Conservation (phyloP, 2,113 vertebrate genomes). For the Abramis brama region DNA sequence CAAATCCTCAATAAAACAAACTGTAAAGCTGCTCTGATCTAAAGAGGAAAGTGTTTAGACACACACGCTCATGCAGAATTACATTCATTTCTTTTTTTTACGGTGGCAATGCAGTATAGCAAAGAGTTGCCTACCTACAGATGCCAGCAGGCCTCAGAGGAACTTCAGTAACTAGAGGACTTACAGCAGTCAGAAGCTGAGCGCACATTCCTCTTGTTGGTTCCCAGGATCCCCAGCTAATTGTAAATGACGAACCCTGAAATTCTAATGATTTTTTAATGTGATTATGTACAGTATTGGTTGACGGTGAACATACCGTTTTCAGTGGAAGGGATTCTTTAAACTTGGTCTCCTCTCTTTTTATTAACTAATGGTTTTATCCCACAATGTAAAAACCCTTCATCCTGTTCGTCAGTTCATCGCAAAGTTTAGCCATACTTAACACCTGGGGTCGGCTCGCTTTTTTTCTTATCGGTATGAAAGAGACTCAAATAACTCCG, state of each 20-base stretch:
- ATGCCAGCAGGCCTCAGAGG: neutral
- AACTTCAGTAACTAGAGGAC: conserved; percentile 12
- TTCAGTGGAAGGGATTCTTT: neutral
- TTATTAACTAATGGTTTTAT: neutral
- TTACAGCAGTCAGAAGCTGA: neutral
- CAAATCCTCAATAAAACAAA: conserved; percentile 30
- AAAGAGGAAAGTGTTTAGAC: neutral
- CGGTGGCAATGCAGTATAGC: neutral
- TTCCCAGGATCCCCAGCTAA: neutral
- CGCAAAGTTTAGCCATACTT: neutral
- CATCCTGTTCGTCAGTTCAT: neutral
- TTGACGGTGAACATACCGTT: neutral
- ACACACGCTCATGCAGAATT: neutral
- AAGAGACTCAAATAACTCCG: no score
- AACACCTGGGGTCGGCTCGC: no score
- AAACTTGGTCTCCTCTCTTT: neutral
- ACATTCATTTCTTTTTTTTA: neutral
- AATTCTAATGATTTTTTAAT: neutral
- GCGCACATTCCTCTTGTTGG: neutral
- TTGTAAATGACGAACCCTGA: neutral
- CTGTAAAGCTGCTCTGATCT: conserved; percentile 4
- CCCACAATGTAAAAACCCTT: neutral
- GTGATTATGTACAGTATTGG: neutral
- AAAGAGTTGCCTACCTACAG: neutral
- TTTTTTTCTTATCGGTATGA: no score